Conservation (phyloP, 2,113 vertebrate species). For the Sciurus niger region DNA sequence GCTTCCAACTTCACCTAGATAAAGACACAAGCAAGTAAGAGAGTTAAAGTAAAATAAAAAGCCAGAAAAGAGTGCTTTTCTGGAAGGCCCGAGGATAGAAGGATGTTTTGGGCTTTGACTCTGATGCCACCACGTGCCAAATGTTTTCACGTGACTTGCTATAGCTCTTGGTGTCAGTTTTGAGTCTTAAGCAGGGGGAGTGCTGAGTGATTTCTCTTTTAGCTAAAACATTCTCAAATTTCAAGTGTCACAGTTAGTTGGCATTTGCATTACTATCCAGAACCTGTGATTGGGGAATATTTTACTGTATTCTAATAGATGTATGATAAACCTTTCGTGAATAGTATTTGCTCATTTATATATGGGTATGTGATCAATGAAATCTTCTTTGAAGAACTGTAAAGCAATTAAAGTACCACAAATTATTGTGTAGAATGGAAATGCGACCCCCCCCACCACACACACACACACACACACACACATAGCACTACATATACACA, state of each 20-base stretch:
- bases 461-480: no score
- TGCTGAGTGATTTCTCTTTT: not conserved
- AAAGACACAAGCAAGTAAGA: not conserved
- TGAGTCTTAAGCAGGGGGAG: not conserved
- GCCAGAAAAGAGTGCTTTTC: not conserved
- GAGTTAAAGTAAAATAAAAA: not conserved
- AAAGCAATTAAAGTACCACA: not conserved
- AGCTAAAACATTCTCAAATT: not conserved
- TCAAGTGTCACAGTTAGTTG: not conserved
- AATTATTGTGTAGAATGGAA: not conserved
- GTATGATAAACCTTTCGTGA: not conserved
- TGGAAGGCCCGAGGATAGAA: not conserved
- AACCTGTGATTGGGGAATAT: not conserved
- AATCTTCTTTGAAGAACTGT: not conserved
- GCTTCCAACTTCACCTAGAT: not conserved
- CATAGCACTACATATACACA: not conserved
- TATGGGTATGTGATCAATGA: not conserved
- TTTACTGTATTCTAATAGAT: not conserved
- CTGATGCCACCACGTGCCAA: accelerated
- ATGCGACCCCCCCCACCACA: not conserved
- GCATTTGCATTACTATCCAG: not conserved
- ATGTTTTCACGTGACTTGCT: accelerated
- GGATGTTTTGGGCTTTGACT: not conserved
- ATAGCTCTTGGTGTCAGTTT: accelerated
- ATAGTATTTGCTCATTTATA: not conserved